Conservation (phyloP, 2,888 invertebrate genomes). For the Oscheius sp. region DNA sequence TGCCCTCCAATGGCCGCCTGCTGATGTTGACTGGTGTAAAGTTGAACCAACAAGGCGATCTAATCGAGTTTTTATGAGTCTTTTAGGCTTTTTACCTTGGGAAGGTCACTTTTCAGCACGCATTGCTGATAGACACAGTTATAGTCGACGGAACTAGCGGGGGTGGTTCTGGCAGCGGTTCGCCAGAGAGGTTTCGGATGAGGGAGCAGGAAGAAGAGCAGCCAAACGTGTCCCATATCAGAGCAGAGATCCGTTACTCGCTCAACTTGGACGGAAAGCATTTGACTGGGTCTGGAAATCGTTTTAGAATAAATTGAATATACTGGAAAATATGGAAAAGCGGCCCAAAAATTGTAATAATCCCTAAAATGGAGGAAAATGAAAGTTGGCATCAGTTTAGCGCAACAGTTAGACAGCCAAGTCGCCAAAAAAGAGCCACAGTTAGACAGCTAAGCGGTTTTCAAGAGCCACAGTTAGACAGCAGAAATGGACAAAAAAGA, state of each 20-base stretch:
- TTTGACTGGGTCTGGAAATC: conserved; percentile 27
- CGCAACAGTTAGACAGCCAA: too few species aligned
- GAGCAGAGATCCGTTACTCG: conserved; percentile 20
- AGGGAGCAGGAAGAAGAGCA: conserved; percentile 35
- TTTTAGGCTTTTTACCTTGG: conserved; percentile 2
- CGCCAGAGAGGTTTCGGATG: conserved; percentile 38
- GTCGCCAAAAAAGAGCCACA: too few species aligned
- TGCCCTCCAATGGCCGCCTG: conserved; percentile 29
- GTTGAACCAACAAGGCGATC: conserved; percentile 34
- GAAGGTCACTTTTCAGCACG: conserved; percentile 15
- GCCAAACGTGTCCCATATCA: conserved; percentile 33
- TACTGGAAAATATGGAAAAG: too few species aligned
- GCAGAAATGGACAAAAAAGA: too few species aligned
- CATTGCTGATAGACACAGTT: conserved; percentile 33
- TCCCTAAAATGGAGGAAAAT: too few species aligned
- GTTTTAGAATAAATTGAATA: too few species aligned
- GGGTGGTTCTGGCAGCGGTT: conserved; percentile 28
- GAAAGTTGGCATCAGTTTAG: too few species aligned
- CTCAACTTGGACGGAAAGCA: conserved; percentile 30
- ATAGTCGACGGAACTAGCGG: conserved; percentile 23
- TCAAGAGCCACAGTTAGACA: too few species aligned
- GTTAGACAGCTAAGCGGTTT: too few species aligned
- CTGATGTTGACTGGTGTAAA: conserved; percentile 26
- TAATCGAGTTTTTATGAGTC: background rate
- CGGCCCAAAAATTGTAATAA: too few species aligned